These are phyloP conservation scores for Bombylius discolor DNA, from an alignment of 2,888 invertebrate genomes.

Conservation along the genomic window DNA sequence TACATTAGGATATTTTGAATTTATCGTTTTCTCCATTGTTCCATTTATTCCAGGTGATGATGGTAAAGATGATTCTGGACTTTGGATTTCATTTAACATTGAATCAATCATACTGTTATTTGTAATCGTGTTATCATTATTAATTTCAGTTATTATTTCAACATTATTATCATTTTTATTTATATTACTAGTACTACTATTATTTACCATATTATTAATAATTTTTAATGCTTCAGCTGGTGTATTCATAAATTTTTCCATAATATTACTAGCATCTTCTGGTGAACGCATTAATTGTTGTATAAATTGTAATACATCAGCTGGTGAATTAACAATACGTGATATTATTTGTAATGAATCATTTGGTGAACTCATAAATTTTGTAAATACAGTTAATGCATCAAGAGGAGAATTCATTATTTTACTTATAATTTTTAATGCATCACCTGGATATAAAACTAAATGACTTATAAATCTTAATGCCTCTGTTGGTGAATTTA, in stretches of 20 bases:
- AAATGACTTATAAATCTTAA: conserved; percentile 33
- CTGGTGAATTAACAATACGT: conserved; percentile 34
- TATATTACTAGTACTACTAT: conserved; percentile 13
- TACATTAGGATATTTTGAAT: background rate
- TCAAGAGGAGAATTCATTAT: conserved; percentile 37
- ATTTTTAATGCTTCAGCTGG: conserved; percentile 35
- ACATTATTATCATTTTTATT: no score
- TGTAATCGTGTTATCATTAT: background rate
- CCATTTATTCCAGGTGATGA: background rate
- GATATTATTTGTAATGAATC: conserved; percentile 37
- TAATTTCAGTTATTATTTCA: background rate
- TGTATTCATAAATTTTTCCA: conserved; percentile 36
- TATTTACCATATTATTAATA: conserved; percentile 33
- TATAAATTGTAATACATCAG: conserved; percentile 35
- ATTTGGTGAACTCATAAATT: conserved; percentile 37
- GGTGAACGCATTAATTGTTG: conserved; percentile 36
- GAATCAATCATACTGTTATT: conserved; percentile 16
- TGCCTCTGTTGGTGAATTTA: conserved; percentile 34
- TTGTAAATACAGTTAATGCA: conserved; percentile 36
- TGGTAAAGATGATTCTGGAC: background rate
- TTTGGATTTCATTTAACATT: conserved; percentile 11
- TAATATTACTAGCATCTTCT: conserved; percentile 34
- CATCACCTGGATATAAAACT: conserved; percentile 34
- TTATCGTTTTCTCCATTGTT: background rate
- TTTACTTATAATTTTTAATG: conserved; percentile 35